These are phyloP conservation scores for Catostomus latipinnis DNA, from an alignment of 2,797 vertebrate species.

Conservation along the genomic window DNA sequence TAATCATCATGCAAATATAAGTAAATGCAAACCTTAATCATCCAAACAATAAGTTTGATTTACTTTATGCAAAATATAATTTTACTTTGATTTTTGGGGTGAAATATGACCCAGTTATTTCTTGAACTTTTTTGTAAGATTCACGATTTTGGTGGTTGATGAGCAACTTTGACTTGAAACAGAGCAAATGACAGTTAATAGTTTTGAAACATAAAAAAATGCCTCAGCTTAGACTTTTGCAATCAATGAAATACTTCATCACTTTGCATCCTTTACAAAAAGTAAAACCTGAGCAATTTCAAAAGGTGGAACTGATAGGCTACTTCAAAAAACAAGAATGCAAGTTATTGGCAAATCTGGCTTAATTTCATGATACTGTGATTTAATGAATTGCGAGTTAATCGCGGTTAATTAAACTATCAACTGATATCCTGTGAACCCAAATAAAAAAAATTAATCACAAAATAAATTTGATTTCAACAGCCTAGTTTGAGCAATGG, in stretches of 20 bases:
- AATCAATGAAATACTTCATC: not conserved
- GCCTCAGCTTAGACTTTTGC: not conserved
- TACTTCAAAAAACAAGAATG: constrained; percentile 6
- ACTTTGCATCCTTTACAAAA: not conserved
- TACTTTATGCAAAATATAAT: too few species aligned
- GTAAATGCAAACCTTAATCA: too few species aligned
- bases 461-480: constrained; percentile 26
- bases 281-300: too few species aligned
- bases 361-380: constrained; percentile 10
- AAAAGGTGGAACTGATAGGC: too few species aligned
- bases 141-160: not conserved
- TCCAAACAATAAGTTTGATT: too few species aligned
- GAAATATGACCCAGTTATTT: not conserved
- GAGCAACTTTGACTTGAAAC: constrained; percentile 5
- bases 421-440: not conserved
- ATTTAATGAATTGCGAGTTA: not conserved
- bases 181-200: not conserved
- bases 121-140: not conserved
- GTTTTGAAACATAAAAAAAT: not conserved
- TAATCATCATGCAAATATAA: too few species aligned
- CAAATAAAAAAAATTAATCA: constrained; percentile 1
- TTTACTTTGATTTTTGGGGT: not conserved
- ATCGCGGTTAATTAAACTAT: constrained; percentile 10
- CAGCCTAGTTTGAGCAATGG: constrained; percentile 30
- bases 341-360: constrained; percentile 13